Evolutionary conservation across 2,113 vertebrate genomes (phyloP).

Genomic region (Rhinoderma darwinii): DNA sequence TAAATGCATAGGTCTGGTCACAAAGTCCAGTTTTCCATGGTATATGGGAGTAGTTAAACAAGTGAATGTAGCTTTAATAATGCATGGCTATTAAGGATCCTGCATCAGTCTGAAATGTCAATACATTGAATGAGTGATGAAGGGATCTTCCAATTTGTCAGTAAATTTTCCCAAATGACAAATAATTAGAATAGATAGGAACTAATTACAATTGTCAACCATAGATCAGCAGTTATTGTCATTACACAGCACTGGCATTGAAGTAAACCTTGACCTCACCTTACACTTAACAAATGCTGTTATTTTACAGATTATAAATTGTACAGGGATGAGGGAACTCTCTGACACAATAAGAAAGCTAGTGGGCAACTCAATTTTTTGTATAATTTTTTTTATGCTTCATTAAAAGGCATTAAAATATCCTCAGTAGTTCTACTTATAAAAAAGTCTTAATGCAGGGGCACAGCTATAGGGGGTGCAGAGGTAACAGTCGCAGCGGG

Average conservation of each 20-base stretch:
- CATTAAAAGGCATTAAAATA: too few species aligned
- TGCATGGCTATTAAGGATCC: neutral
- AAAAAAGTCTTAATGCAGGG: too few species aligned
- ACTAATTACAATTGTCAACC: neutral
- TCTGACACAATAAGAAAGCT: neutral
- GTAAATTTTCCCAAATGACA: neutral
- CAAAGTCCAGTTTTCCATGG: neutral
- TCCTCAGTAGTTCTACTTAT: too few species aligned
- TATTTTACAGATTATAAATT: neutral
- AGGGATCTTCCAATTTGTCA: neutral
- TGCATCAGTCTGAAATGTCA: conserved; percentile 7
- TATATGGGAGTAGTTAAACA: neutral
- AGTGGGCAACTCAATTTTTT: neutral
- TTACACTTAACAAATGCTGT: neutral
- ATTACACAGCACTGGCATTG: neutral
- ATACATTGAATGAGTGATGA: neutral
- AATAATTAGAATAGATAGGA: conserved; percentile 19
- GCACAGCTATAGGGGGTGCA: too few species aligned
- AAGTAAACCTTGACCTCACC: neutral
- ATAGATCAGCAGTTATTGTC: neutral
- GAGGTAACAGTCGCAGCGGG: too few species aligned
- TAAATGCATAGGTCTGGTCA: neutral
- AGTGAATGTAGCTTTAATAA: neutral
- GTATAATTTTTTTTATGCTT: neutral
- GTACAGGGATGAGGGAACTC: too few species aligned